A percentile compares a stretch with the other conserved stretches of the same genome.
These are phyloP conservation scores for Parochlus steinenii DNA, from an alignment of 2,888 invertebrate genomes.

Conservation along the genomic window DNA sequence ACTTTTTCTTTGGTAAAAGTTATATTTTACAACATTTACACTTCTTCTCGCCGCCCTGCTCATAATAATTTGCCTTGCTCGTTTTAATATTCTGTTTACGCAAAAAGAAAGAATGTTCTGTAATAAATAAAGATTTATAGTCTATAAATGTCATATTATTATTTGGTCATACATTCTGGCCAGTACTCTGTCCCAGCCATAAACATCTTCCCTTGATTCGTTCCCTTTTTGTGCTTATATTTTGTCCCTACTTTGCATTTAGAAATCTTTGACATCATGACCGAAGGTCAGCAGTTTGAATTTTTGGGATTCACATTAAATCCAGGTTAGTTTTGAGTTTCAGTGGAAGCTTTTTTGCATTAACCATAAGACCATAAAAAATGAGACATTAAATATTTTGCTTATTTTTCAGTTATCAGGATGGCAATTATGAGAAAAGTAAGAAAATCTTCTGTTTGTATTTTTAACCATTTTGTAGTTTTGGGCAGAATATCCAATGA, in stretches of 20 bases:
- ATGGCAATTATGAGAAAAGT: slow-evolving; percentile 35
- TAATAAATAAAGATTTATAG: slow-evolving; percentile 12
- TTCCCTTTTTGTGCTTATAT: background rate
- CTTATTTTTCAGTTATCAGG: slow-evolving; percentile 32
- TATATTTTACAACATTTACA: background rate
- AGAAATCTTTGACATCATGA: slow-evolving; percentile 47
- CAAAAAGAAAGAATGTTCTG: background rate
- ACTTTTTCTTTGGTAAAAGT: too few relatives aligned
- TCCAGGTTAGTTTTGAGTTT: too few relatives aligned
- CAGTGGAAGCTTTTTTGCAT: too few relatives aligned
- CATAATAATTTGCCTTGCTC: too few relatives aligned
- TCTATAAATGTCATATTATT: slow-evolving; percentile 11
- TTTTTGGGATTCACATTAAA: slow-evolving; percentile 44
- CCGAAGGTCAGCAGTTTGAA: slow-evolving; percentile 60
- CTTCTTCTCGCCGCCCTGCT: background rate
- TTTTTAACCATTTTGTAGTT: background rate
- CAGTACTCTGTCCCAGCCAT: background rate
- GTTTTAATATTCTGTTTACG: slow-evolving; percentile 8
- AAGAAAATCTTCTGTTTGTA: slow-evolving; percentile 18
- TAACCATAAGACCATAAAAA: too few relatives aligned
- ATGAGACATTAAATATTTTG: too few relatives aligned
- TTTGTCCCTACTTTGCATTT: slow-evolving; percentile 3
- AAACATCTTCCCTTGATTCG: background rate
- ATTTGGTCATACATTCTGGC: background rate
- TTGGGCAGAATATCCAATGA: too few relatives aligned